Base-by-base conservation (phyloP, 1,140 invertebrate genomes). In the Hypothenemus hampei region DNA sequence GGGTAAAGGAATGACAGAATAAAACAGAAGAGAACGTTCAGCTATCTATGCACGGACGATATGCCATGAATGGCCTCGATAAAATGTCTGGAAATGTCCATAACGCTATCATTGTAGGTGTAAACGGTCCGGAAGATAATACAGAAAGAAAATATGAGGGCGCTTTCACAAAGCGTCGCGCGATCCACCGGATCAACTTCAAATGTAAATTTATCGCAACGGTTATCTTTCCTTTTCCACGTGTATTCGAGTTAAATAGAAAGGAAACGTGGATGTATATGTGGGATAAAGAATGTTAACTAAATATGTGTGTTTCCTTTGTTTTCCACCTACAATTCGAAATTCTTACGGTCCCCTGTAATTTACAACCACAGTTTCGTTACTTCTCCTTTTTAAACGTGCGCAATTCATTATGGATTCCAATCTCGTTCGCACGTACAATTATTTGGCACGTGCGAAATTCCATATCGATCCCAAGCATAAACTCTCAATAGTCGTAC, bases 101-200 rank as follows among this genome's bases (percentile, higher is more conserved):
- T 67, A 66, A 66, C 47, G 59, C 64, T 58, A 60, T 62, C 66
- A 63, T 69, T 66, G 60, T 65, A 69, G 68, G 68, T 69, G 68
- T 65, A 68, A 69, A 69, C 64, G 65, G 65, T 50, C 62, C 62
- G 68, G 66, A 68, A 69, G 68, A 68, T 69, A 69, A 69, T 68
- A 63, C 64, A 61, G 58, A 61, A 62, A 59, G 57, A 61, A 68
- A 62, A 64, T 68, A 67, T 61, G 59, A 65, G 40, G 43, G 56
- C 47, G 55, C 52, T 57, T 49, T 35, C 48, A 57, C 53, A 59
- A 56, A 62, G 53, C 43, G 57, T 47, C 55, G 45, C 56, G 44
- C 53, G 53, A 50, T 57, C 49, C 51, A 50, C 31, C 37, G 61
- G 61, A 62, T 62, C 51, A 59, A 62, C 54, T 62, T 54, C 58